phyloP scores from a whole-genome alignment of 2,888 invertebrate genomes.

The Dryococelus australis region DNA sequence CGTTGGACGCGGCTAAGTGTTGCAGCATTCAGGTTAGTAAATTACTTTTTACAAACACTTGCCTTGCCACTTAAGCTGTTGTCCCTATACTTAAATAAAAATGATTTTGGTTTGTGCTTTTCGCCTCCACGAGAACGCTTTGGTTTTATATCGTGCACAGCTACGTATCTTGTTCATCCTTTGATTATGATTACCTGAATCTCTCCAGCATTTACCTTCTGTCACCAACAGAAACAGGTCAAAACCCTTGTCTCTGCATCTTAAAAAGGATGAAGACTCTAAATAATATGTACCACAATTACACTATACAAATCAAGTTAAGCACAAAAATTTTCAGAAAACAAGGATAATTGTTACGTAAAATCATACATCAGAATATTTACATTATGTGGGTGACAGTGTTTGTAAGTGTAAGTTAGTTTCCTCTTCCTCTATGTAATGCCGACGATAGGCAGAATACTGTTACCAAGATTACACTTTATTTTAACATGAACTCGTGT shows the following conservation, averaged over 20 bases:
- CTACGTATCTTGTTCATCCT: slow-evolving; percentile 4
- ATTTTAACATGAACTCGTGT: too few species aligned
- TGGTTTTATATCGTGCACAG: neutral
- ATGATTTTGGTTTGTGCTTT: neutral
- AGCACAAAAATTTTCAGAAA: too few species aligned
- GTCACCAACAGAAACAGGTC: slow-evolving; percentile 13
- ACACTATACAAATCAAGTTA: too few species aligned
- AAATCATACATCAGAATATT: too few species aligned
- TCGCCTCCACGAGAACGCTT: neutral
- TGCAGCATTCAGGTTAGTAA: neutral
- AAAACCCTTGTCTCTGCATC: neutral
- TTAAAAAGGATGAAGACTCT: neutral
- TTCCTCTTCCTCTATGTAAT: too few species aligned
- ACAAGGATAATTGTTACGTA: too few species aligned
- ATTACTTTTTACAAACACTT: neutral
- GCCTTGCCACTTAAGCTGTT: neutral
- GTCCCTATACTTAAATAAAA: neutral
- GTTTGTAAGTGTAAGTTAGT: too few species aligned
- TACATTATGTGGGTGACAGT: too few species aligned
- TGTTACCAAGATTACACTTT: too few species aligned
- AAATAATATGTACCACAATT: too few species aligned
- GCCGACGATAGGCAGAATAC: too few species aligned
- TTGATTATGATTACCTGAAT: neutral
- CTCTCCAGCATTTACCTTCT: neutral
- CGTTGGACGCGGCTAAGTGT: neutral